Percentiles rank a stretch among this genome's conserved stretches.
phyloP scores from a whole-genome alignment of 2,113 vertebrate species.

The Australoheros scitulus region DNA sequence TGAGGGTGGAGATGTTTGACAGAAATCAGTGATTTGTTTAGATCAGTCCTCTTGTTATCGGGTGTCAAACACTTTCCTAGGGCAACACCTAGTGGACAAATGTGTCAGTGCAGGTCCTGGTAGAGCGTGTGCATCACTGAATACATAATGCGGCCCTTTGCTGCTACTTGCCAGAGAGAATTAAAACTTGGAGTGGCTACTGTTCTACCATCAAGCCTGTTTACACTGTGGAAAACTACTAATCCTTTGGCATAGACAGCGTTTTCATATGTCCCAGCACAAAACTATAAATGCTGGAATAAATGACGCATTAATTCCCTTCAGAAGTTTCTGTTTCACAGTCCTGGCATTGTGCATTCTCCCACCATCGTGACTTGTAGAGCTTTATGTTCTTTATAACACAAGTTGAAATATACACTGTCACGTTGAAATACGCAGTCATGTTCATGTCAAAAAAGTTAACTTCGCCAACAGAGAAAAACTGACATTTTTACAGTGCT shows the following conservation, averaged over 20 bases:
- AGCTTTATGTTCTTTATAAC: neutral
- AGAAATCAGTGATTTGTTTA: slow-evolving; percentile 4
- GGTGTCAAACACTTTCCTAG: slow-evolving; percentile 31
- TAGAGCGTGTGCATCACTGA: neutral
- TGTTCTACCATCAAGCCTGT: neutral
- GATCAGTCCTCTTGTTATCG: neutral
- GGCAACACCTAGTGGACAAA: slow-evolving; percentile 54
- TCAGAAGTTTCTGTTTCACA: neutral
- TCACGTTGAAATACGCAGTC: neutral
- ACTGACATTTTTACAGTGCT: neutral
- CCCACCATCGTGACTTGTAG: neutral
- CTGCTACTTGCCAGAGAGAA: slow-evolving; percentile 1
- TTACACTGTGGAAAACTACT: neutral
- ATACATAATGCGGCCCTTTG: neutral
- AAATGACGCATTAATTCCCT: neutral
- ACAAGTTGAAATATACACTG: neutral
- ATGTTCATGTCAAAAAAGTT: neutral
- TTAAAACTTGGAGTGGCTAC: neutral
- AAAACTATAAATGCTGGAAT: neutral
- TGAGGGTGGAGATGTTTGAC: slow-evolving; percentile 17
- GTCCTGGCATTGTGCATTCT: neutral
- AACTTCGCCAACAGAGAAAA: neutral
- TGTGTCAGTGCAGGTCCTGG: neutral
- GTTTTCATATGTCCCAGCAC: neutral
- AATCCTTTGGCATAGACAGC: neutral